These are phyloP conservation scores for Merops nubicus DNA, from an alignment of 2,113 vertebrate species.

Conservation along the genomic window DNA sequence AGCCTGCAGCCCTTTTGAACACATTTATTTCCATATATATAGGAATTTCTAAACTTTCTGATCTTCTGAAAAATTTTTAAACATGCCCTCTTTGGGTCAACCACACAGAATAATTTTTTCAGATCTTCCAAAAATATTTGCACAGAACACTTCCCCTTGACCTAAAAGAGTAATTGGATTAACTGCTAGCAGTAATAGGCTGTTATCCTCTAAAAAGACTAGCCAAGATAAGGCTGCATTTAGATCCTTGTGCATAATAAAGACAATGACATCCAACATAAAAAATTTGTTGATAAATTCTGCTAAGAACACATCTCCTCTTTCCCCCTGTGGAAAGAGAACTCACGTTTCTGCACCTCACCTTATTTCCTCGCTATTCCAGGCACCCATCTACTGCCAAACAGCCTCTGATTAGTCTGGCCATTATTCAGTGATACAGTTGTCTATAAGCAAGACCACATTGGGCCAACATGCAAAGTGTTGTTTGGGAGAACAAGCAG, in stretches of 20 bases:
- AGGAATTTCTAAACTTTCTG: not conserved
- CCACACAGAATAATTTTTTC: not conserved
- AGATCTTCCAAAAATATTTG: constrained; percentile 25
- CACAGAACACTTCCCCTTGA: constrained; percentile 13
- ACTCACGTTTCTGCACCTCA: not conserved
- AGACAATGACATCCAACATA: not conserved
- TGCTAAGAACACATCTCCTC: not conserved
- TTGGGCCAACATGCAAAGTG: fast-evolving
- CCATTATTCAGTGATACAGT: not conserved
- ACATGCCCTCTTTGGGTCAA: not conserved
- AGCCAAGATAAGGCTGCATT: constrained; percentile 24
- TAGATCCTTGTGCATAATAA: not conserved
- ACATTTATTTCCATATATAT: fast-evolving
- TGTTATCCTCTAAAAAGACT: constrained; percentile 20
- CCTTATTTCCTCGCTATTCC: not conserved
- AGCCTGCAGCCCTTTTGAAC: not conserved
- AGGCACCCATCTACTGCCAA: not conserved
- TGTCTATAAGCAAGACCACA: not conserved
- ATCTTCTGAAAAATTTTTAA: not conserved
- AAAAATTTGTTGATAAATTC: not conserved
- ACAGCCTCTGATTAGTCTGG: not conserved
- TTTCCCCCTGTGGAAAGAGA: not conserved
- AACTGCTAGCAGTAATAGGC: constrained; percentile 6
- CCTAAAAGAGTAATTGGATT: constrained; percentile 63
- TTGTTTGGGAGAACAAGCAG: not conserved